Percentiles rank a stretch among this genome's conserved stretches.
Conservation (phyloP, 2,113 vertebrate genomes). For the Bubo scandiacus region DNA sequence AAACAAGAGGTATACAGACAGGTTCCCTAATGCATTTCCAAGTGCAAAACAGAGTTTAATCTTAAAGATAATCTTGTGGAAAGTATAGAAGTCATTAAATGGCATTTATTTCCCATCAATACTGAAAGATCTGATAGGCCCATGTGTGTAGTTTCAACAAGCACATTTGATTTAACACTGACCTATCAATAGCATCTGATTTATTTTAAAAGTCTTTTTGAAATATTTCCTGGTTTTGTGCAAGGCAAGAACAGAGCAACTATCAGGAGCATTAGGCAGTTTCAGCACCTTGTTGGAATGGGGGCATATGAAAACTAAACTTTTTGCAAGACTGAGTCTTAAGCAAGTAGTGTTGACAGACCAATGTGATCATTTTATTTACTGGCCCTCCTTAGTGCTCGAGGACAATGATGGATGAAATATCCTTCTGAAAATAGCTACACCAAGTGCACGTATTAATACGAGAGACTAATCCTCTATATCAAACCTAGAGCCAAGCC, state of each 20-base stretch:
- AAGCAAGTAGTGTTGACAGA: conserved; percentile 75
- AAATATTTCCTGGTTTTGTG: background rate
- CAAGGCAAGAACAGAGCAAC: background rate
- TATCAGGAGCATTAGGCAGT: background rate
- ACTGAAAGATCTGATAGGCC: background rate
- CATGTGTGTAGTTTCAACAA: background rate
- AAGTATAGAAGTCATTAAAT: background rate
- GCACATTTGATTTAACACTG: background rate
- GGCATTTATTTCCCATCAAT: background rate
- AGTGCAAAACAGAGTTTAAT: background rate
- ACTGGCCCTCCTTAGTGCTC: conserved; percentile 53
- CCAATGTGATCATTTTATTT: conserved; percentile 70
- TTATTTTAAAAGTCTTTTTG: background rate
- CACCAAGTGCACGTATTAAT: conserved; percentile 77
- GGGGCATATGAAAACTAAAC: background rate
- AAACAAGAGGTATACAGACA: background rate
- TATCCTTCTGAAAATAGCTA: conserved; percentile 75
- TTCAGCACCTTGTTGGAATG: background rate
- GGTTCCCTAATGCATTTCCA: background rate
- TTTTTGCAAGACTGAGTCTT: conserved; percentile 3
- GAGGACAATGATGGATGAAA: conserved; percentile 77
- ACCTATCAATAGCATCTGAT: background rate
- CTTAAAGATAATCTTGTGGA: background rate
- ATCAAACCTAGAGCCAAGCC: conserved; percentile 54
- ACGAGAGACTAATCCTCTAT: conserved; percentile 68